phyloP scores from a whole-genome alignment of 2,888 invertebrate genomes.

The Myathropa florea region DNA sequence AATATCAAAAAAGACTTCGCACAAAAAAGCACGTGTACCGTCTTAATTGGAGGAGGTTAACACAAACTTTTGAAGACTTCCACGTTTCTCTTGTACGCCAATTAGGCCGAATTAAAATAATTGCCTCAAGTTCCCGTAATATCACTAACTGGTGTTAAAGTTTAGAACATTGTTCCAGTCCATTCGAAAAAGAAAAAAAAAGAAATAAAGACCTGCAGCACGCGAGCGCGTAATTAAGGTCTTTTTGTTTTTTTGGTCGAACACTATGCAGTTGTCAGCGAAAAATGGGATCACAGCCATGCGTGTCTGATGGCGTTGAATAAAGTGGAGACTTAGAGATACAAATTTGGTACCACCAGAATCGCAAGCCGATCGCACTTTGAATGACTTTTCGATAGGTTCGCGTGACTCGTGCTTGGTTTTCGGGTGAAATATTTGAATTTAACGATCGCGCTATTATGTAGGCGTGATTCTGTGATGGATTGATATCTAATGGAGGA shows the following conservation, averaged over 20 bases:
- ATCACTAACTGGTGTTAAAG: neutral
- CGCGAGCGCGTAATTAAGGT: neutral
- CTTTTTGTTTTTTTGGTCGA: neutral
- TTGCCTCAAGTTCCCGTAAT: neutral
- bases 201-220: neutral
- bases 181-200: neutral
- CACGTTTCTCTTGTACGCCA: neutral
- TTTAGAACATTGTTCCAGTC: neutral
- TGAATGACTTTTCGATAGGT: neutral
- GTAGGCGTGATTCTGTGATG: slow-evolving; percentile 31
- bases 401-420: neutral
- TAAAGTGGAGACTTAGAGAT: neutral
- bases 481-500: slow-evolving; percentile 43
- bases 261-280: neutral
- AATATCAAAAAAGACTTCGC: neutral
- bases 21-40: neutral
- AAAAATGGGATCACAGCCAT: neutral
- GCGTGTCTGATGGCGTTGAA: neutral
- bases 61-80: neutral
- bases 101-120: neutral
- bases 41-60: neutral
- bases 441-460: slow-evolving; percentile 29
- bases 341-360: neutral
- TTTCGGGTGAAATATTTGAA: neutral
- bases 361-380: neutral